Evolutionary conservation across 1,140 invertebrate species (phyloP).

Genomic region (Camponotus pennsylvanicus): DNA sequence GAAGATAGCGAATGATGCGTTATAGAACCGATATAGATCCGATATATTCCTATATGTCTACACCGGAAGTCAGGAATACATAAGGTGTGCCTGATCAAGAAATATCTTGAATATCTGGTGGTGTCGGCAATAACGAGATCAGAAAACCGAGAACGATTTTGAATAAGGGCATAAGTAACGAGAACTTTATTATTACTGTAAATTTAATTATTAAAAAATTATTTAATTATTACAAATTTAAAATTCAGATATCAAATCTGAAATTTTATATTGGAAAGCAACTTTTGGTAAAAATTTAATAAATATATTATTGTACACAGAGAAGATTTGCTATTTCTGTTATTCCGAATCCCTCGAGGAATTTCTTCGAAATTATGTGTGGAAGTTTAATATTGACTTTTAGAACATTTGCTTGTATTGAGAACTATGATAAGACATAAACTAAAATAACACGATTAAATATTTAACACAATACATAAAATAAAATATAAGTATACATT

Average conservation of each 20-base stretch:
- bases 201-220: not conserved
- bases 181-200: not conserved
- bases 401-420: not conserved
- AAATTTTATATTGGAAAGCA: not conserved
- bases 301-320: constrained; percentile 20
- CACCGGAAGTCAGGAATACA: constrained; percentile 32
- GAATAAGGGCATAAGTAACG: not conserved
- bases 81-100: constrained; percentile 17
- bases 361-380: constrained; percentile 51
- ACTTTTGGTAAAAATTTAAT: constrained; percentile 3
- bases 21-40: constrained; percentile 27
- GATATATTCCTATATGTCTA: constrained; percentile 5
- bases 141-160: not conserved
- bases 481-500: not conserved
- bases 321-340: constrained; percentile 17
- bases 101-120: constrained; percentile 1
- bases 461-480: constrained; percentile 6
- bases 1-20: constrained; percentile 38
- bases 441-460: not conserved
- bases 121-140: not conserved
- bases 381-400: constrained; percentile 30
- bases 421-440: not conserved
- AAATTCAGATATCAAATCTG: not conserved
- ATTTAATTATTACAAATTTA: not conserved
- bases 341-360: constrained; percentile 4